Percentiles rank a stretch among this genome's conserved stretches.
Evolutionary conservation across 2,113 vertebrate species (phyloP).

Genomic region (Parotia lawesii): DNA sequence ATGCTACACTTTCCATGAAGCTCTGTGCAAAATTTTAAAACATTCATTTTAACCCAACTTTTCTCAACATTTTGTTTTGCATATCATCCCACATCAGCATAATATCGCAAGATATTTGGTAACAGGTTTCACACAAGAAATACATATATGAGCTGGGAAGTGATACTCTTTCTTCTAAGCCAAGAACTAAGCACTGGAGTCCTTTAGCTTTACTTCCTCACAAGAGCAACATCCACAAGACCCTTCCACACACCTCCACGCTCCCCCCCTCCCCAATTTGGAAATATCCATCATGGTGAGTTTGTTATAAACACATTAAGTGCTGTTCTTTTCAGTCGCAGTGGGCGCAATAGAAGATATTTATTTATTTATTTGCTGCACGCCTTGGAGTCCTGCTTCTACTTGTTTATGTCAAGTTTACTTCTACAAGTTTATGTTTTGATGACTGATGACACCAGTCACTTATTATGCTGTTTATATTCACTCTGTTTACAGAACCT

Average conservation of each 20-base stretch:
- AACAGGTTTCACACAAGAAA: not conserved
- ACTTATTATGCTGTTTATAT: not conserved
- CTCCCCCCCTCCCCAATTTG: rapidly evolving
- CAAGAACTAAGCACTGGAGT: not conserved
- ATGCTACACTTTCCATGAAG: not conserved
- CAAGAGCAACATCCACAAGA: not conserved
- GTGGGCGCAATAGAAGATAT: not conserved
- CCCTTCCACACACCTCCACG: too few species aligned
- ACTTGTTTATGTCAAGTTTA: not conserved
- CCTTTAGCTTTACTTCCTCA: not conserved
- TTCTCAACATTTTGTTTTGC: not conserved
- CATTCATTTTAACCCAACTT: not conserved
- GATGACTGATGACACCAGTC: not conserved
- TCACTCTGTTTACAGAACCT: not conserved
- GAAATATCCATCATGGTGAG: not conserved
- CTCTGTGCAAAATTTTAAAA: not conserved
- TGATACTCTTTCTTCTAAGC: not conserved
- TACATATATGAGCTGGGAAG: not conserved
- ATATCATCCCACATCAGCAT: not conserved
- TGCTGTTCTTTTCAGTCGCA: not conserved
- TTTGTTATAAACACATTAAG: not conserved
- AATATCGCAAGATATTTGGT: not conserved
- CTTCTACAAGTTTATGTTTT: not conserved
- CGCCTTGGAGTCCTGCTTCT: not conserved
- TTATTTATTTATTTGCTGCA: not conserved